phyloP scores from a whole-genome alignment of 2,113 vertebrate genomes.

The Sphaerodactylus townsendi region DNA sequence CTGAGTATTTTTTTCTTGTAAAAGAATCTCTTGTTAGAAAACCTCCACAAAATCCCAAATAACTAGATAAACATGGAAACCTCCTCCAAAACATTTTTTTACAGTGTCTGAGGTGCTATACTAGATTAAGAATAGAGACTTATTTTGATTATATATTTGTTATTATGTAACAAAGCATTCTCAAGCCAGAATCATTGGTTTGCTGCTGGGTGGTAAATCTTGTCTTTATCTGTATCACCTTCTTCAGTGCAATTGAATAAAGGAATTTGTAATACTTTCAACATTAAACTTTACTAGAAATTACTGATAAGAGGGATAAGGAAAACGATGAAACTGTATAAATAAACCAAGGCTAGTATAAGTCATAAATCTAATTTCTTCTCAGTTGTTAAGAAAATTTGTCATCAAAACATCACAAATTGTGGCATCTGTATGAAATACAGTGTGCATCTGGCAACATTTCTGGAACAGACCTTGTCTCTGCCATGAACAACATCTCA shows the following conservation, averaged over 20 bases:
- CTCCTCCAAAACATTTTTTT: neutral
- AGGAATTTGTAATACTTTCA: neutral
- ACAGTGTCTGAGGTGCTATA: neutral
- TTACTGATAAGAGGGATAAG: neutral
- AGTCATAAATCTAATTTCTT: constrained; percentile 31
- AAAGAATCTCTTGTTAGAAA: no score
- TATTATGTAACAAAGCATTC: no score
- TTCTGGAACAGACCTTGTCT: constrained; percentile 71
- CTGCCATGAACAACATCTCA: constrained; percentile 82
- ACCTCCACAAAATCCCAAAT: no score
- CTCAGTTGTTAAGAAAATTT: constrained; percentile 75
- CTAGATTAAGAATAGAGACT: neutral
- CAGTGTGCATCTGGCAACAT: constrained; percentile 69
- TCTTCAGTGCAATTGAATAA: neutral
- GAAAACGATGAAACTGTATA: neutral
- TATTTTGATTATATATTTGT: neutral
- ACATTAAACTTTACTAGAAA: neutral
- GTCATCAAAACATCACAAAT: constrained; percentile 57
- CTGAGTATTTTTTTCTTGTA: no score
- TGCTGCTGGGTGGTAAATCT: neutral
- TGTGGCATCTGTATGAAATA: constrained; percentile 59
- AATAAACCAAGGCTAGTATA: neutral
- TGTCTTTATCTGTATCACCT: neutral
- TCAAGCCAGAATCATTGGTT: neutral
- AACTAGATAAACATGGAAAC: neutral